These are phyloP conservation scores for Onchidella celtica DNA, from an alignment of 2,888 invertebrate genomes.

Conservation along the genomic window DNA sequence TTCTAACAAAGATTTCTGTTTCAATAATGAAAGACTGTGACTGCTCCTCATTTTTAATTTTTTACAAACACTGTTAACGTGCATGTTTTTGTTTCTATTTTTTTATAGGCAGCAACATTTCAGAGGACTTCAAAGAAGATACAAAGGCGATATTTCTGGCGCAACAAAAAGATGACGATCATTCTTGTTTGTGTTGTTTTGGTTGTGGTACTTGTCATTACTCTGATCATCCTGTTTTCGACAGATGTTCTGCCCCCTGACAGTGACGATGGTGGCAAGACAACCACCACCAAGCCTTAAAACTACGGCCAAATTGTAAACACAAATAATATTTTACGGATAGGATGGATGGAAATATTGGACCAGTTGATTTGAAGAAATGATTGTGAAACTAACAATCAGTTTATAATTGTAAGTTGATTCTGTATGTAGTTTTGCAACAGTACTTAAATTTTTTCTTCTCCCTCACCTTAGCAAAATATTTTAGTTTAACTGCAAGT, in stretches of 20 bases:
- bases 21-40: no score
- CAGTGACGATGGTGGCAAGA: slow-evolving; percentile 38
- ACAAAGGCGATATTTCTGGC: slow-evolving; percentile 78
- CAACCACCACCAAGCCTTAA: slow-evolving; percentile 43
- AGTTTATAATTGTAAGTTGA: no score
- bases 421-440: no score
- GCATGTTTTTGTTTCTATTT: background rate
- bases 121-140: slow-evolving; percentile 75
- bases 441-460: no score
- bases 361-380: no score
- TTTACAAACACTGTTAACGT: background rate
- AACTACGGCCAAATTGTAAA: background rate
- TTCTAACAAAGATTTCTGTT: no score
- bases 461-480: no score
- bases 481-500: no score
- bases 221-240: slow-evolving; percentile 75
- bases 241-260: slow-evolving; percentile 70
- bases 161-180: slow-evolving; percentile 79
- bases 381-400: no score
- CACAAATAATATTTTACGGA: no score
- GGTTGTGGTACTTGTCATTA: slow-evolving; percentile 72
- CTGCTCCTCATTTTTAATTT: background rate
- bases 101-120: slow-evolving; percentile 75
- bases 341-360: no score
- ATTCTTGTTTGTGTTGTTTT: slow-evolving; percentile 71